A percentile compares a stretch with the other conserved stretches of the same genome.
Conservation (phyloP, 2,888 invertebrate genomes). For the Latheticus oryzae region DNA sequence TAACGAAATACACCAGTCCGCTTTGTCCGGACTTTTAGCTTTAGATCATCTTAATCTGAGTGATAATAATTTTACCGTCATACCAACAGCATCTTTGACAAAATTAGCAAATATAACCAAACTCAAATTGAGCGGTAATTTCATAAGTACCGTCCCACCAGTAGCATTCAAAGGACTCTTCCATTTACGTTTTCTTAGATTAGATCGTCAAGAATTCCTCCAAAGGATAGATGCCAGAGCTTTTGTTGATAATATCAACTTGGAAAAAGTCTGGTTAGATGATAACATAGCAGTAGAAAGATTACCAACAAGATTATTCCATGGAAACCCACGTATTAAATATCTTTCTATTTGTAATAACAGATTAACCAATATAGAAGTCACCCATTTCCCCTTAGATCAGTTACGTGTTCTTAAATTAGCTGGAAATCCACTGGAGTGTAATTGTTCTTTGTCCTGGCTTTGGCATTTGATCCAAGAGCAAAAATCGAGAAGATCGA, state of each 20-base stretch:
- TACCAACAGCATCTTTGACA: slow-evolving; percentile 82
- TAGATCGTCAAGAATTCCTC: slow-evolving; percentile 77
- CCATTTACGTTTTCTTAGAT: slow-evolving; percentile 79
- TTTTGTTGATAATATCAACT: slow-evolving; percentile 86
- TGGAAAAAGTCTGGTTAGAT: slow-evolving; percentile 82
- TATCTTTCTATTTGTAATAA: slow-evolving; percentile 83
- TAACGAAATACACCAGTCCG: slow-evolving; percentile 75
- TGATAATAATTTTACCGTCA: slow-evolving; percentile 82
- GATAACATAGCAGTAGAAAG: slow-evolving; percentile 79
- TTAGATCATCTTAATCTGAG: slow-evolving; percentile 81
- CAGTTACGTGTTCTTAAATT: slow-evolving; percentile 79
- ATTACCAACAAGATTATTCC: slow-evolving; percentile 85
- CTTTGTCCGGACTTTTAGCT: slow-evolving; percentile 80
- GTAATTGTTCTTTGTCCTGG: slow-evolving; percentile 90
- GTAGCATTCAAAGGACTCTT: slow-evolving; percentile 87
- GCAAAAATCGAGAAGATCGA: slow-evolving; percentile 51
- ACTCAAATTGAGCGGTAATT: slow-evolving; percentile 83
- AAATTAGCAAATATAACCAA: slow-evolving; percentile 81
- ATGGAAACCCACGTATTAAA: slow-evolving; percentile 83
- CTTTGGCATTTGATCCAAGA: slow-evolving; percentile 77
- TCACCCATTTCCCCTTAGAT: slow-evolving; percentile 85
- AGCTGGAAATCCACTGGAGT: slow-evolving; percentile 85
- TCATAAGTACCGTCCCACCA: slow-evolving; percentile 77
- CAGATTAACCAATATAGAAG: slow-evolving; percentile 79
- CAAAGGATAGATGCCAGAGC: slow-evolving; percentile 80